Base-by-base conservation (phyloP, 2,888 invertebrate genomes). In the Pyrocoelia pectoralis region DNA sequence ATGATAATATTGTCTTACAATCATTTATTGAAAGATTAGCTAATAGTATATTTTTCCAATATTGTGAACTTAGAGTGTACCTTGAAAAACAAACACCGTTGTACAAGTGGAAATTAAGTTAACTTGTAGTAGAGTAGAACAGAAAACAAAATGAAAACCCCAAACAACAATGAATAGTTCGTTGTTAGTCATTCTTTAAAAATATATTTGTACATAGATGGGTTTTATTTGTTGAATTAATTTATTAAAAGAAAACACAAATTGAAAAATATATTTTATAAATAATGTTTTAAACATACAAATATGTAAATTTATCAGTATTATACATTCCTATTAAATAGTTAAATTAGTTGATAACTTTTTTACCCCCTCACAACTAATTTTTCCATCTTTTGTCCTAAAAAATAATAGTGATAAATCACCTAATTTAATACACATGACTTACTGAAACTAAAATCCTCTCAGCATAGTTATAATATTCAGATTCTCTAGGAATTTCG, bases 401-500 rank as follows among this genome's bases (percentile, higher is more conserved):
- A 69, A 75, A 75, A 53, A n/a, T n/a, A 55, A 33, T 61, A 24
- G 3, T 24, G 8, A 33, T 6, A 2, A 33, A 33, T 10, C n/a
- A 8, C 33, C 8, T 4, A 33, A 33, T 33, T n/a, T n/a, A 33
- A 2, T n/a, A 33, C 10, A 3, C 8, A n/a, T 24, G 8, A 33
- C 33, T 69, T 70, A 76, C 74, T 41, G 73, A 71, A 57, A 72
- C 73, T 0, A 93, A 78, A 1, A 88, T 87, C 73, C 88, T 90
- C 72, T 92, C 92, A 38, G 91, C 90, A 62, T 90, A 85, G 70
- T 89, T 88, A 70, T 88, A 89, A 73, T 91, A 90, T 70, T 92
- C 90, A 0, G 89, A 87, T 67, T 89, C 86, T 0, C 87, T 84
- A 53, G 83, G 84, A 1, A 90, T 78, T 2, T 85, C 83, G 72